Evolutionary conservation across 2,888 invertebrate species (phyloP).

Genomic region (Galerucella nymphaeae): DNA sequence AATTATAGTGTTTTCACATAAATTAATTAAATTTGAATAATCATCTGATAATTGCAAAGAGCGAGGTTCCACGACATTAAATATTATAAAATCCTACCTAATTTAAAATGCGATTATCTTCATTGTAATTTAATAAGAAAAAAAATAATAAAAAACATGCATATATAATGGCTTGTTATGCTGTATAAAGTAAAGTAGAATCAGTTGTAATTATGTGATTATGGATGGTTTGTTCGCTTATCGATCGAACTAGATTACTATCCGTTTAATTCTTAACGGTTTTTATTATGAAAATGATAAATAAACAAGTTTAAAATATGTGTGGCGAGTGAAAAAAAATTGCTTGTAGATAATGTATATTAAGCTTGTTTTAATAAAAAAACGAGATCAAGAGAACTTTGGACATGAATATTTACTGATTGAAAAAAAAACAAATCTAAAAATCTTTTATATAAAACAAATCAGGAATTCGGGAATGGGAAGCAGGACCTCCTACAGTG

Average conservation of each 20-base stretch:
- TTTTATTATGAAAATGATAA: slow-evolving; percentile 55
- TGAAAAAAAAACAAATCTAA: too few relatives aligned
- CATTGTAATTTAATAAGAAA: slow-evolving; percentile 18
- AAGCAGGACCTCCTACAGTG: too few relatives aligned
- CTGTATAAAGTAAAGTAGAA: slow-evolving; percentile 34
- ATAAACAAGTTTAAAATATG: slow-evolving; percentile 34
- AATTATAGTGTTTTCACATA: slow-evolving; percentile 3
- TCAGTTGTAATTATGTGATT: slow-evolving; percentile 57
- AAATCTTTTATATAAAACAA: too few relatives aligned
- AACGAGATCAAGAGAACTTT: too few relatives aligned
- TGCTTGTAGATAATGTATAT: neutral
- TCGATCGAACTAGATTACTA: slow-evolving; percentile 50
- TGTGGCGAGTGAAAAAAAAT: neutral
- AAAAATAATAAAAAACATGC: neutral
- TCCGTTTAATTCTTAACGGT: slow-evolving; percentile 54
- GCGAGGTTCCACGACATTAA: neutral
- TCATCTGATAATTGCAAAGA: slow-evolving; percentile 4
- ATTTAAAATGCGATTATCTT: slow-evolving; percentile 5
- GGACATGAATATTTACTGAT: too few relatives aligned
- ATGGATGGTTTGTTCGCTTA: slow-evolving; percentile 49
- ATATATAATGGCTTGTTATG: slow-evolving; percentile 28
- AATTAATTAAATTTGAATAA: slow-evolving; percentile 8
- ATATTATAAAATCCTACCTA: slow-evolving; percentile 3
- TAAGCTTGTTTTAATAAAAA: neutral
- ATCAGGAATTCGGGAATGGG: too few relatives aligned